A percentile compares a stretch with the other conserved stretches of the same genome.
phyloP scores from a whole-genome alignment of 2,797 vertebrate genomes.

The Acanthis flammea region DNA sequence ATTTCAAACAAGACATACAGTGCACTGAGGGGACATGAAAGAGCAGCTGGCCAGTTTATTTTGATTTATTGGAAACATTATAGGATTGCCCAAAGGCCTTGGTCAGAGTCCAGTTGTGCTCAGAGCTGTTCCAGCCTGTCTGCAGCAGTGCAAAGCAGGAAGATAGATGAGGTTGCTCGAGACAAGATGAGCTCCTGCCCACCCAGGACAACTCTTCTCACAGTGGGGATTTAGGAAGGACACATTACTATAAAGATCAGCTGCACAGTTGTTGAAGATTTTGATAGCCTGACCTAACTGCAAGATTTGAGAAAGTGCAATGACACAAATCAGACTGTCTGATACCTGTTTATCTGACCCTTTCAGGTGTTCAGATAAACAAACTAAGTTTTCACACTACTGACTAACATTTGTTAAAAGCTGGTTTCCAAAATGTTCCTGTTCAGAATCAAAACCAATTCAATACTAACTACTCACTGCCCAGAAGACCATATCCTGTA shows the following conservation, averaged over 20 bases:
- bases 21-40: not conserved
- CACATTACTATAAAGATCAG: not conserved
- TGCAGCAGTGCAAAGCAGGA: not conserved
- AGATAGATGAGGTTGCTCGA: not conserved
- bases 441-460: not conserved
- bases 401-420: not conserved
- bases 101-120: slow-evolving; percentile 2
- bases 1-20: not conserved
- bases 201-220: not conserved
- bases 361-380: not conserved
- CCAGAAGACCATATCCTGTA: not conserved
- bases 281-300: not conserved
- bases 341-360: not conserved
- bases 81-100: slow-evolving; percentile 13
- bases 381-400: not conserved
- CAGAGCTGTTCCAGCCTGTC: not conserved
- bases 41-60: slow-evolving; percentile 37
- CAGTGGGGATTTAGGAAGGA: not conserved
- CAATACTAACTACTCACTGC: not conserved
- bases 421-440: not conserved
- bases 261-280: not conserved
- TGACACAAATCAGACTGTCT: not conserved
- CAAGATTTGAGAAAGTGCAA: not conserved
- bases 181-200: not conserved
- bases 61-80: slow-evolving; percentile 38